Base-by-base conservation (phyloP, 2,888 invertebrate species). In the Chydorus sphaericus region DNA sequence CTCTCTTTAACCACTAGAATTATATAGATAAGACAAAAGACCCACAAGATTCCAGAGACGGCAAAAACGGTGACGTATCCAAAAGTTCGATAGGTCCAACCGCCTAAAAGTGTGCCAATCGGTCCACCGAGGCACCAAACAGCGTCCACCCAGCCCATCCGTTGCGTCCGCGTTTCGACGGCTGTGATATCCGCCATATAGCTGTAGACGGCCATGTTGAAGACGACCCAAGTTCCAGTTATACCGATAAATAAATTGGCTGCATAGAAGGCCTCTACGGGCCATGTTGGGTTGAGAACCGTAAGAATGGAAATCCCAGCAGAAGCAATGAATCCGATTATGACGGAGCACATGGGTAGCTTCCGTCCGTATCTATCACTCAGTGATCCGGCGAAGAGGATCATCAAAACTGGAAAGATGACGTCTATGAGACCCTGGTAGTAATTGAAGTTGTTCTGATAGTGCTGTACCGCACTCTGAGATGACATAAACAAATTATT, bases 141-240 rank as follows among this genome's bases (percentile, higher is more conserved):
- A 54, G 74, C 63, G 11, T 64, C 75, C 14, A 79, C 72, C n/a
- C 79, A 64, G 14, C 80, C 81, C 48, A 80, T 72, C 62, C 80
- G 70, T 50, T 80, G 72, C 2, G 80, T 81, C 26, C 80, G 71
- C 60, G 76, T 73, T 62, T 79, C 77, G 26, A 75, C 56, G 1
- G 76, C 71, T 37, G 79, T 62, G 10, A 64, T 63, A 36, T 63
- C 61, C 2, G 63, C 62, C 7, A 64, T 59, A 48, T 62, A 65
- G 53, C 63, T 63, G 58, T 63, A 64, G n/a, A 64, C 60, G 5
- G 62, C 61, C 64, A 65, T 63, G 53, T 64, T 64, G 29, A 65
- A 60, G 4, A 63, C 63, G 33, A 20, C 20, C 44, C 44, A 44
- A 44, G 26, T 44, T 44, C 44, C 44, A 14, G 44, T 44, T 8